phyloP scores from a whole-genome alignment of 2,797 vertebrate species.

The Lepilemur septentrionalis region DNA sequence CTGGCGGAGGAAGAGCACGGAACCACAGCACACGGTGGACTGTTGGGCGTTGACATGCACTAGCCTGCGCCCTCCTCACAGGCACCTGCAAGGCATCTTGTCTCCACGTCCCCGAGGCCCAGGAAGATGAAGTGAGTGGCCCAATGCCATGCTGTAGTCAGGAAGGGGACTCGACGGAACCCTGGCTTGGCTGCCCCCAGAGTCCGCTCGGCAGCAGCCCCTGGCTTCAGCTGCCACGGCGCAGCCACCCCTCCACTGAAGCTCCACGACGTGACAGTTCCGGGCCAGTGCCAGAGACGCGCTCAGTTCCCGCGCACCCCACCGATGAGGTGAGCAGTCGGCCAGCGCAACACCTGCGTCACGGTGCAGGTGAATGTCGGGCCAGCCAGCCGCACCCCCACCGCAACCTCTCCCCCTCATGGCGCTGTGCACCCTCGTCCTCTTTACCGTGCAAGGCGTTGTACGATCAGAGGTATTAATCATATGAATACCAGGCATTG shows the following conservation, averaged over 20 bases:
- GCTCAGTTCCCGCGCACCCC: not conserved
- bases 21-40: accelerated
- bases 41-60: accelerated
- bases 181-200: not conserved
- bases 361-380: no score
- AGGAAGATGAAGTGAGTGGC: not conserved
- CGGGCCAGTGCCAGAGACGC: not conserved
- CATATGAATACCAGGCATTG: no score
- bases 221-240: not conserved
- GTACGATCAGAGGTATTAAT: no score
- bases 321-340: not conserved
- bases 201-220: not conserved
- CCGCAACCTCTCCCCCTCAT: not conserved
- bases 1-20: not conserved
- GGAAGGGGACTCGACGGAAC: not conserved
- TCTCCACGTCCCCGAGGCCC: not conserved
- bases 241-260: not conserved
- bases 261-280: not conserved
- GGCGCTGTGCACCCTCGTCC: not conserved
- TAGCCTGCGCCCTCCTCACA: not conserved
- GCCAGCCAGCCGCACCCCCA: no score
- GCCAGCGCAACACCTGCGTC: not conserved
- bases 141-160: not conserved
- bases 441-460: not conserved
- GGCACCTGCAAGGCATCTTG: not conserved